Percentiles rank a stretch among this genome's conserved stretches.
Evolutionary conservation across 2,888 invertebrate species (phyloP).

Genomic region (Eupithecia inturbata): DNA sequence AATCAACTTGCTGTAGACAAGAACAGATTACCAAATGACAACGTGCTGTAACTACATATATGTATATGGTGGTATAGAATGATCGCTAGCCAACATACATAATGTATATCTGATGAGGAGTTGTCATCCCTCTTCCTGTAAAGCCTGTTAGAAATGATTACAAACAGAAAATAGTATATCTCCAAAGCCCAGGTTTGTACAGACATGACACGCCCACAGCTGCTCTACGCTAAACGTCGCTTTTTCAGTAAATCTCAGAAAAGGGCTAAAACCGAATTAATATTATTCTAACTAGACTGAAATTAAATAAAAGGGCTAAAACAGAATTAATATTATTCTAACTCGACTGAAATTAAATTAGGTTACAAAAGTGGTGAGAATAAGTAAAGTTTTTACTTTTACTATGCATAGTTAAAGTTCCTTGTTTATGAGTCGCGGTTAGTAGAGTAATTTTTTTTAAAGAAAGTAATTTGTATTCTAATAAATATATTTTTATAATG

Average conservation of each 20-base stretch:
- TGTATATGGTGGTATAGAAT: too few species aligned
- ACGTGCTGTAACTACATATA: not conserved
- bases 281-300: constrained; percentile 33
- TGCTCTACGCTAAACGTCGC: constrained; percentile 31
- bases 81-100: too few species aligned
- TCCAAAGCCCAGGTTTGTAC: constrained; percentile 26
- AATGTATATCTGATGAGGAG: too few species aligned
- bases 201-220: constrained; percentile 6
- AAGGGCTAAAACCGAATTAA: constrained; percentile 31
- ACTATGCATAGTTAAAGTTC: not conserved
- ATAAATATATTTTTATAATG: not conserved
- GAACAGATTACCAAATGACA: not conserved
- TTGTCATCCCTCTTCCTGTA: not conserved
- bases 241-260: constrained; percentile 33
- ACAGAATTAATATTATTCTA: too few species aligned
- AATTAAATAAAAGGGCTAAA: too few species aligned
- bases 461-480: not conserved
- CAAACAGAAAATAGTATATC: constrained; percentile 20
- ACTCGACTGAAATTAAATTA: constrained; percentile 37
- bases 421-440: not conserved
- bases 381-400: constrained; percentile 21
- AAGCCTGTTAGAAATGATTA: not conserved
- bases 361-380: constrained; percentile 34
- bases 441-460: not conserved
- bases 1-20: not conserved